phyloP scores from a whole-genome alignment of 2,797 vertebrate genomes.

The Xiphophorus birchmanni region DNA sequence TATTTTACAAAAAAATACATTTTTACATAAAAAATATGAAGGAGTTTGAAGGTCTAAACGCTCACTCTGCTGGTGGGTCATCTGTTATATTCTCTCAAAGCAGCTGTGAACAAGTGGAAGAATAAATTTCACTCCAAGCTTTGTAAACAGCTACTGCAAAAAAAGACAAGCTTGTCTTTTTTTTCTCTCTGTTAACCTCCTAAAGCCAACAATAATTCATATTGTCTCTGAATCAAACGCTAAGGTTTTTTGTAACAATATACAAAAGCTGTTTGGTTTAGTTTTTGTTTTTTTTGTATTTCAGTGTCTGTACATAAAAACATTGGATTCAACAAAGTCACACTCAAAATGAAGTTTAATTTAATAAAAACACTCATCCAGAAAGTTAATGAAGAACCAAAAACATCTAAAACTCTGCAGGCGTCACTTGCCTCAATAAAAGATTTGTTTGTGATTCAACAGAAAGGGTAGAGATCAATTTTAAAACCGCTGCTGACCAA shows the following conservation, averaged over 20 bases:
- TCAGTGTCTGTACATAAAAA: not conserved
- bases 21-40: not conserved
- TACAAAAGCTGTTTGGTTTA: not conserved
- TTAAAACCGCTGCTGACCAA: not conserved
- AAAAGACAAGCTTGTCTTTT: not conserved
- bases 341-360: not conserved
- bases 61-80: not conserved
- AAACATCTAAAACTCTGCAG: not conserved
- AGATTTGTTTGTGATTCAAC: not conserved
- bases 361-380: not conserved
- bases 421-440: not conserved
- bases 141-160: conserved; percentile 7
- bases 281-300: not conserved
- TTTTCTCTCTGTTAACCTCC: not conserved
- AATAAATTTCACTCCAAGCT: not conserved
- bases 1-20: not conserved
- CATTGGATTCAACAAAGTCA: not conserved
- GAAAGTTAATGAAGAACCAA: not conserved
- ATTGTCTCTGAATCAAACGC: not conserved
- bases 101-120: not conserved
- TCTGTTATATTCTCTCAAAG: not conserved
- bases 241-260: not conserved
- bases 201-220: not conserved
- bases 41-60: not conserved
- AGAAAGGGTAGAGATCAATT: not conserved